These are phyloP conservation scores for Drosophila flavopinicola DNA, from an alignment of 2,888 invertebrate genomes.

Conservation along the genomic window DNA sequence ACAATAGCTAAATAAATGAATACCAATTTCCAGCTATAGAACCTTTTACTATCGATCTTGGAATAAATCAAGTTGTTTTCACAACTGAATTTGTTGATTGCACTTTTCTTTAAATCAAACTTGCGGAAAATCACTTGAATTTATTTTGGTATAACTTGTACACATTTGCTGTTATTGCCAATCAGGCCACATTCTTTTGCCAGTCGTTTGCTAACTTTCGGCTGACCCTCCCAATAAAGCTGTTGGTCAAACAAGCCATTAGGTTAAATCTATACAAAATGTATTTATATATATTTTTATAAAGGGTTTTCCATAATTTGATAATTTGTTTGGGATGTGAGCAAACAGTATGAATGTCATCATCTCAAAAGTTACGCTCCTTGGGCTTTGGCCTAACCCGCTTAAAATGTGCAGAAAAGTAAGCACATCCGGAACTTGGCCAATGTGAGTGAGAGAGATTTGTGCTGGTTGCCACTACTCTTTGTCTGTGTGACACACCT, in stretches of 20 bases:
- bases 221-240: not conserved
- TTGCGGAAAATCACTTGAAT: conserved; percentile 16
- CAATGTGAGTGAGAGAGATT: not conserved
- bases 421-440: conserved; percentile 9
- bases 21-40: conserved; percentile 13
- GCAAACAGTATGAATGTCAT: not conserved
- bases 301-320: not conserved
- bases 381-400: not conserved
- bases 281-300: not conserved
- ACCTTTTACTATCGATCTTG: not conserved
- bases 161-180: conserved; percentile 6
- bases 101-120: conserved; percentile 22
- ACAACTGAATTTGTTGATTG: conserved; percentile 22
- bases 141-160: conserved; percentile 9
- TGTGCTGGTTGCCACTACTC: not conserved
- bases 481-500: conserved; percentile 56
- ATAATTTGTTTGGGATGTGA: not conserved
- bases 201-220: not conserved
- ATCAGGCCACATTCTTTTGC: conserved; percentile 27
- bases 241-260: not conserved
- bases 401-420: conserved; percentile 7
- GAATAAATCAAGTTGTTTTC: conserved; percentile 11
- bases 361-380: not conserved
- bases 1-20: conserved; percentile 27
- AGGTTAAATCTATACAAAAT: not conserved